These are phyloP conservation scores for Epinotia brunnichana DNA, from an alignment of 2,888 invertebrate genomes.

Conservation along the genomic window DNA sequence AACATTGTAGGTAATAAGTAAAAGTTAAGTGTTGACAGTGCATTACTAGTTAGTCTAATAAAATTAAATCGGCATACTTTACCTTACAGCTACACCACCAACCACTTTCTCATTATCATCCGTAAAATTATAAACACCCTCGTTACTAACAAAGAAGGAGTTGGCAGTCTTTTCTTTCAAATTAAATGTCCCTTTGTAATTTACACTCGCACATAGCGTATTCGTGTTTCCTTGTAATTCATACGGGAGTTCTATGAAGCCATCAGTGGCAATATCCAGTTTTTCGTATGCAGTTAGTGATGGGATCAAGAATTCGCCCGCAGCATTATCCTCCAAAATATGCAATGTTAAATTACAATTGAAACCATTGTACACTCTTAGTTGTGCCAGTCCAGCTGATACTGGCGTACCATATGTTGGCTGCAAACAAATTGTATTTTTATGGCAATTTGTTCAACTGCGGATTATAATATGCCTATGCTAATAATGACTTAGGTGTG, in stretches of 20 bases:
- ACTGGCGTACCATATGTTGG: constrained; percentile 85
- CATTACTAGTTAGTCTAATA: too few relatives aligned
- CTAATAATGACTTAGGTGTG: too few relatives aligned
- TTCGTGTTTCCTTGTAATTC: constrained; percentile 61
- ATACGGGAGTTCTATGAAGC: constrained; percentile 63
- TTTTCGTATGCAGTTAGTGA: constrained; percentile 75
- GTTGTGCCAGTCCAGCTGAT: constrained; percentile 82
- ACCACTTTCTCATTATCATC: constrained; percentile 77
- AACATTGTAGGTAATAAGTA: background rate
- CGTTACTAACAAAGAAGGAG: constrained; percentile 68
- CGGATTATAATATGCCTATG: background rate
- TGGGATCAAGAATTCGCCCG: constrained; percentile 52
- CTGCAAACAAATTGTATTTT: constrained; percentile 60
- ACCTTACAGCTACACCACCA: constrained; percentile 72
- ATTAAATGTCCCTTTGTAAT: constrained; percentile 58
- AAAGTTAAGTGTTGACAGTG: background rate
- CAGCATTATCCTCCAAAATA: constrained; percentile 49
- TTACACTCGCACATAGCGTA: constrained; percentile 57
- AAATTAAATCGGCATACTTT: constrained; percentile 44
- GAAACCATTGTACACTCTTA: constrained; percentile 88
- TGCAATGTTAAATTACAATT: constrained; percentile 80
- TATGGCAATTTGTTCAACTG: constrained; percentile 11
- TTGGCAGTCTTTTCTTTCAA: constrained; percentile 70
- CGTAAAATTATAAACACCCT: constrained; percentile 63
- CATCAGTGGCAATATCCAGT: constrained; percentile 63